Evolutionary conservation across 2,797 vertebrate species (phyloP), one percentile per base, ranked within the genome.

Genomic region (Cyprinodon diabolis): DNA sequence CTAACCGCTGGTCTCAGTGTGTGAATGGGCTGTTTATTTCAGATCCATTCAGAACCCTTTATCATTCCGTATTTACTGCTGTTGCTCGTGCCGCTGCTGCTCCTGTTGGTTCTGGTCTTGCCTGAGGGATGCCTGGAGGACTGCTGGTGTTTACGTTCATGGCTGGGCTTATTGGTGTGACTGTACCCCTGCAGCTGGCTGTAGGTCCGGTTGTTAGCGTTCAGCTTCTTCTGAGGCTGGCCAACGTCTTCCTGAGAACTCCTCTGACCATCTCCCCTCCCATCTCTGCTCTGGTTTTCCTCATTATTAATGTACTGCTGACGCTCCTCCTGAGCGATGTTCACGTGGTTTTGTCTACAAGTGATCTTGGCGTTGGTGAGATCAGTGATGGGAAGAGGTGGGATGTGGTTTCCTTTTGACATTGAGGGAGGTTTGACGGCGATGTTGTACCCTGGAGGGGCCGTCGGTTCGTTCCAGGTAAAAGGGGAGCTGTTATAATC

Each of bases 1-100:
- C 11, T 68, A 21, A 65, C 58, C 43, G 12, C 43, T 21, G 49
- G 57, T 63, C 49, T 54, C 30, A 60, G 55, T 52, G n/a, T 74
- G 4, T 65, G 57, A 66, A n/a, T 17, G 71, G 49, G 37, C 35
- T 72, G 57, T 76, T 43, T 69, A 1, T 35, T 67, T 94, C 79
- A 99, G 90, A 98, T 97, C 97, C 97, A 98, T 84, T 97, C 96
- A 0, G 96, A 97, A 48, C 94, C 95, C 84, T 97, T 99, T 66
- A 95, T 95, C 9, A 96, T 94, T 79, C 95, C 95, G 0, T 96
- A 97, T 83, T 95, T 97, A 94, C 95, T 84, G 85, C 87, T 96
- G 63, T 92, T 92, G 21, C 95, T 96, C 85, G 94, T 96, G 91
- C 88, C 87, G 68, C 87, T 91, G 83, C 88, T 90, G 67, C 85